Evolutionary conservation across 2,888 invertebrate species (phyloP).

Genomic region (Dione vanillae): DNA sequence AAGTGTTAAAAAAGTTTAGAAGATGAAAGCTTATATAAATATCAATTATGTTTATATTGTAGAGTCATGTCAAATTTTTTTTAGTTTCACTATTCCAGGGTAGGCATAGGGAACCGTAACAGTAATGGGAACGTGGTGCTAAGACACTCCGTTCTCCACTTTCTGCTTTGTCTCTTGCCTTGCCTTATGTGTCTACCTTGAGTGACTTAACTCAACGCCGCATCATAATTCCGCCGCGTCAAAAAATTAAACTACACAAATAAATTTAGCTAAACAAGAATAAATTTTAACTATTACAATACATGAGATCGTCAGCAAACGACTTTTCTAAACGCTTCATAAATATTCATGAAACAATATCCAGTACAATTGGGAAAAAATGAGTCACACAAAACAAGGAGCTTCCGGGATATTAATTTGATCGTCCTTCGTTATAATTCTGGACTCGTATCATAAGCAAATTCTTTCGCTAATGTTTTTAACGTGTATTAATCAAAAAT

Average conservation of each 20-base stretch:
- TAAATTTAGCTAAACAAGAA: neutral
- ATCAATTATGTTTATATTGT: neutral
- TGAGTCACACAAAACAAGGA: constrained; percentile 35
- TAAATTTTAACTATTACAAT: neutral
- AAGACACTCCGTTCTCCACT: too few relatives aligned
- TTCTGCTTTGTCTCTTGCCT: too few relatives aligned
- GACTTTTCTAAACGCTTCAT: constrained; percentile 33
- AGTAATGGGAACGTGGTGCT: too few relatives aligned
- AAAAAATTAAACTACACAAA: too few relatives aligned
- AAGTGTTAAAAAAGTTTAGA: too few relatives aligned
- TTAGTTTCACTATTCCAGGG: too few relatives aligned
- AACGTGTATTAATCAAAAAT: neutral
- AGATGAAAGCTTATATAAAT: too few relatives aligned
- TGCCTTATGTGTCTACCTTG: too few relatives aligned
- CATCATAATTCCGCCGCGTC: too few relatives aligned
- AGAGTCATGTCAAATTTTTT: too few relatives aligned
- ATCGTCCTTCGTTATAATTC: constrained; percentile 37
- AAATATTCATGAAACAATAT: constrained; percentile 42
- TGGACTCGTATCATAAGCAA: constrained; percentile 24
- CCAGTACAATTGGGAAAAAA: constrained; percentile 33
- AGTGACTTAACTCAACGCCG: too few relatives aligned
- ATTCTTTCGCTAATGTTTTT: constrained; percentile 30
- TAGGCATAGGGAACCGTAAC: too few relatives aligned
- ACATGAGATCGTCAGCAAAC: constrained; percentile 11
- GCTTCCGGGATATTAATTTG: constrained; percentile 38